These are phyloP conservation scores for Cheilosia vernalis DNA, from an alignment of 2,888 invertebrate genomes.

Conservation along the genomic window DNA sequence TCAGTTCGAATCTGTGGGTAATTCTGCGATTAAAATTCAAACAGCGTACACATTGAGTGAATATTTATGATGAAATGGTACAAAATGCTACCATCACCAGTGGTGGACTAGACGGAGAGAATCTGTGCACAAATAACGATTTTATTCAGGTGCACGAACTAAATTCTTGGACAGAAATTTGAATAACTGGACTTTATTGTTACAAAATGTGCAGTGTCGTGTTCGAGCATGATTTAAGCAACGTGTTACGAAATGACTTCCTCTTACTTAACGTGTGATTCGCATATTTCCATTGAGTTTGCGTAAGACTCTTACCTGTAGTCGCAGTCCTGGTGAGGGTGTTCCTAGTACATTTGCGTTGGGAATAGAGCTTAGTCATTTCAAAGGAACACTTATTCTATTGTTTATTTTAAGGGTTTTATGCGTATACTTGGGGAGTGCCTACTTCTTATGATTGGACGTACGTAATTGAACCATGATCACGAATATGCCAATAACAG, in stretches of 20 bases:
- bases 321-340: background rate
- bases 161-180: slow-evolving; percentile 43
- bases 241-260: slow-evolving; percentile 14
- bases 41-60: slow-evolving; percentile 45
- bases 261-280: background rate
- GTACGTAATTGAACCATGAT: too few relatives aligned
- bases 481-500: too few relatives aligned
- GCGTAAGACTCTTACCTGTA: background rate
- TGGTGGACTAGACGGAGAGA: slow-evolving; percentile 22
- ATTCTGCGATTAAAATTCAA: slow-evolving; percentile 47
- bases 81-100: slow-evolving; percentile 4
- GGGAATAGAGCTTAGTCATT: too few relatives aligned
- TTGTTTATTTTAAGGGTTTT: too few relatives aligned
- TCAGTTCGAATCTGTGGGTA: background rate
- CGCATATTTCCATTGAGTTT: background rate
- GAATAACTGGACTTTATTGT: slow-evolving; percentile 40
- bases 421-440: too few relatives aligned
- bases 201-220: slow-evolving; percentile 4
- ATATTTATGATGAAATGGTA: slow-evolving; percentile 56
- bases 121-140: background rate
- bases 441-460: too few relatives aligned
- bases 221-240: slow-evolving; percentile 1
- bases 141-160: slow-evolving; percentile 16
- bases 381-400: too few relatives aligned
- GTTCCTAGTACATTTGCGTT: too few relatives aligned